phyloP scores from a whole-genome alignment of 2,797 vertebrate species.

The Centropyge bicolor region DNA sequence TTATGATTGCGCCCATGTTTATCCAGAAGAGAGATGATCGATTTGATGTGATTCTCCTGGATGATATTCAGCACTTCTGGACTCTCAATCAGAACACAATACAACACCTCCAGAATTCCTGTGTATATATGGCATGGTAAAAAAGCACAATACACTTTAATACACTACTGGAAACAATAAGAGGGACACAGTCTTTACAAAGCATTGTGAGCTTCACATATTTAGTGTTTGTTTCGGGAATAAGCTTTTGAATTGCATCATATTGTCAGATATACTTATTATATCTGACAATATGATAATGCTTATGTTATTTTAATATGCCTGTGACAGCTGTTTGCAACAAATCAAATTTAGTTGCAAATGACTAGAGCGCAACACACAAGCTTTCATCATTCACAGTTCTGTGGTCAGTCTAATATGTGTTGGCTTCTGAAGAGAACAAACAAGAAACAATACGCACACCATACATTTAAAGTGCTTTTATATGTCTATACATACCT shows the following conservation, averaged over 20 bases:
- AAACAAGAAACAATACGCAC: background rate
- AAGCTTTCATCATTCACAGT: background rate
- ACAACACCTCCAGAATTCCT: slow-evolving; percentile 98
- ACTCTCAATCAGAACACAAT: slow-evolving; percentile 96
- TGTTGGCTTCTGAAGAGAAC: background rate
- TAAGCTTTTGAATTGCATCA: background rate
- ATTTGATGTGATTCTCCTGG: slow-evolving; percentile 97
- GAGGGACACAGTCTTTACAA: too few relatives aligned
- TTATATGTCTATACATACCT: slow-evolving; percentile 77
- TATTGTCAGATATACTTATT: background rate
- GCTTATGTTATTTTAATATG: background rate
- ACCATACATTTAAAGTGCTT: background rate
- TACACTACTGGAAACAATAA: too few relatives aligned
- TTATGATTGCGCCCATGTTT: slow-evolving; percentile 98
- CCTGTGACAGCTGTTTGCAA: background rate
- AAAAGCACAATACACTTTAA: too few relatives aligned
- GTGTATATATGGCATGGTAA: background rate
- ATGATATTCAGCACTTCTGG: slow-evolving; percentile 98
- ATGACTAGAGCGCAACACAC: background rate
- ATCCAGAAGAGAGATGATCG: slow-evolving; percentile 95
- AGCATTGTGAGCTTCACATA: too few relatives aligned
- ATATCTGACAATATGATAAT: too few relatives aligned
- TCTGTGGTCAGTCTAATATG: background rate
- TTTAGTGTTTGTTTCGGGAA: background rate
- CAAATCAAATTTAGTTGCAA: background rate